These are phyloP conservation scores for Clanis bilineata DNA, from an alignment of 2,888 invertebrate genomes.

Conservation along the genomic window DNA sequence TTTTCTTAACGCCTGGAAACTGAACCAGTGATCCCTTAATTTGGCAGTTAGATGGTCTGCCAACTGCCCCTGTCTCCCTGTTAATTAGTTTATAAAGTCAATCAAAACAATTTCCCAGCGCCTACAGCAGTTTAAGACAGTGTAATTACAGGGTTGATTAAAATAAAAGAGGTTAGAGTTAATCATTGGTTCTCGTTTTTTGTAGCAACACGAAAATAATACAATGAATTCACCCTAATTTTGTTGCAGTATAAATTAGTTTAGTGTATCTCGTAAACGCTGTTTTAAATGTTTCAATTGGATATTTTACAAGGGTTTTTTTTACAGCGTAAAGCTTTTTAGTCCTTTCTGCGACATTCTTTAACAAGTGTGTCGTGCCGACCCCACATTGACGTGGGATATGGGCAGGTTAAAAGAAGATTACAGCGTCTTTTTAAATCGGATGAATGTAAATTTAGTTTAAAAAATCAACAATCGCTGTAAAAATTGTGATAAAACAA, in stretches of 20 bases:
- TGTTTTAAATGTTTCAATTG: background rate
- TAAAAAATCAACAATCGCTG: too few species aligned
- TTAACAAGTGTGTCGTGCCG: too few species aligned
- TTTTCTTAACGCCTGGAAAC: constrained; percentile 16
- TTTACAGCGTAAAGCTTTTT: too few species aligned
- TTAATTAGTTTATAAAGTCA: constrained; percentile 49
- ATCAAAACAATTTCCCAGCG: constrained; percentile 39
- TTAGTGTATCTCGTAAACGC: background rate
- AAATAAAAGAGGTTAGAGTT: constrained; percentile 25
- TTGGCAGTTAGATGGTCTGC: constrained; percentile 23
- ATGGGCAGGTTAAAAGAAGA: too few species aligned
- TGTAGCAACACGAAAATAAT: background rate
- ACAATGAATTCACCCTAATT: background rate
- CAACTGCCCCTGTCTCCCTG: constrained; percentile 32
- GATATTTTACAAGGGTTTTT: too few species aligned
- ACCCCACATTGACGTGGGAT: too few species aligned
- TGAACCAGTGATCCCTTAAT: constrained; percentile 17
- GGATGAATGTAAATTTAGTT: too few species aligned
- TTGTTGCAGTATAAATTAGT: background rate
- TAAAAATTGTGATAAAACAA: too few species aligned
- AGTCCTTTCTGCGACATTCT: too few species aligned
- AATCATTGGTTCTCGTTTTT: constrained; percentile 1
- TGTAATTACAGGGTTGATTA: constrained; percentile 36
- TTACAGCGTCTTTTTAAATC: too few species aligned
- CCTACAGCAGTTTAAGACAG: constrained; percentile 36